phyloP scores from a whole-genome alignment of 1,140 invertebrate genomes.

The Nixonia krombeini region DNA sequence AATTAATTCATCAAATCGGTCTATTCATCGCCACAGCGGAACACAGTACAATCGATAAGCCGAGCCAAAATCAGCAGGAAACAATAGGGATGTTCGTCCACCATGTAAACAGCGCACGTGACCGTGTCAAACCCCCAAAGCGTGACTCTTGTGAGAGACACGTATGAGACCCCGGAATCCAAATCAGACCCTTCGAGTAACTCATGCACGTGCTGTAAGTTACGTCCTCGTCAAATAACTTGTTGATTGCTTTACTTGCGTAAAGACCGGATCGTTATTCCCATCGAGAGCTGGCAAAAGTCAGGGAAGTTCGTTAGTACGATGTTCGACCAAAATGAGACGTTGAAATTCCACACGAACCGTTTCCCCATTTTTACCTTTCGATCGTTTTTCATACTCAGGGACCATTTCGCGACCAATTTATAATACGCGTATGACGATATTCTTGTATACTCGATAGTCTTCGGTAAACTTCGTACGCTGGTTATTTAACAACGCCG shows the following conservation, averaged over 20 bases:
- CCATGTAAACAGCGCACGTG: slow-evolving; percentile 29
- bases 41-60: slow-evolving; percentile 10
- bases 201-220: slow-evolving; percentile 3
- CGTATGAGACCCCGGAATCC: slow-evolving; percentile 18
- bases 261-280: slow-evolving; percentile 29
- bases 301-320: neutral
- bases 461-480: too few species aligned
- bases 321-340: neutral
- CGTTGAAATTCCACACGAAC: too few species aligned
- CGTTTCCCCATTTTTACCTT: too few species aligned
- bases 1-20: slow-evolving; percentile 1
- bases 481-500: too few species aligned
- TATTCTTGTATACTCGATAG: too few species aligned
- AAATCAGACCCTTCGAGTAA: slow-evolving; percentile 11
- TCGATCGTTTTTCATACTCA: too few species aligned
- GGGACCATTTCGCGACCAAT: too few species aligned
- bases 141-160: slow-evolving; percentile 9
- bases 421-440: too few species aligned
- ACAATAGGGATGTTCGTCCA: slow-evolving; percentile 18
- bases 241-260: slow-evolving; percentile 44
- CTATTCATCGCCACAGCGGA: neutral
- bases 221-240: slow-evolving; percentile 21
- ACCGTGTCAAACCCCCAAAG: slow-evolving; percentile 14
- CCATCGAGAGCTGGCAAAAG: neutral
- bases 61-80: slow-evolving; percentile 11